Evolutionary conservation across 2,113 vertebrate species (phyloP).

Genomic region (Ancistrus triradiatus): DNA sequence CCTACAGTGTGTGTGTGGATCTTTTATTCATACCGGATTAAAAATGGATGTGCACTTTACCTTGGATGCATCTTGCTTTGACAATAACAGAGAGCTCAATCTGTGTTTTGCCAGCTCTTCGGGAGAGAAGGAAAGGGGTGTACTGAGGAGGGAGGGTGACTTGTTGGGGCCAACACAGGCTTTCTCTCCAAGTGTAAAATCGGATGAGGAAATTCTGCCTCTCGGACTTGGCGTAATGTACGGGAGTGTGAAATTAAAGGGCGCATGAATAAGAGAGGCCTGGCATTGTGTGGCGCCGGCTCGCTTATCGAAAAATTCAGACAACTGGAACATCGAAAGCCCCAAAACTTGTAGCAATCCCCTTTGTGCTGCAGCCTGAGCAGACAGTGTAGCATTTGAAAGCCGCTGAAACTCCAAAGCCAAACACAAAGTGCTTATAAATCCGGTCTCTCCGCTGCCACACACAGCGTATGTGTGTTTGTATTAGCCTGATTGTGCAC

Average conservation of each 20-base stretch:
- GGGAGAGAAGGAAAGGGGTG: background rate
- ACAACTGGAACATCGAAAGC: slow-evolving; percentile 76
- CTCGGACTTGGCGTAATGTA: slow-evolving; percentile 73
- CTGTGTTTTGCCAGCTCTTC: slow-evolving; percentile 71
- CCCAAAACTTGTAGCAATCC: slow-evolving; percentile 72
- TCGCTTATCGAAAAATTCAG: slow-evolving; percentile 74
- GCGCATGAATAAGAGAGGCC: slow-evolving; percentile 62
- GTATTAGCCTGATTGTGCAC: no score
- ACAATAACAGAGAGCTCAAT: slow-evolving; percentile 82
- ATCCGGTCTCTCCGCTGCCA: slow-evolving; percentile 53
- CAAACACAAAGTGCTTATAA: slow-evolving; percentile 63
- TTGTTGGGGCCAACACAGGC: slow-evolving; percentile 63
- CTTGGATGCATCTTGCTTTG: slow-evolving; percentile 66
- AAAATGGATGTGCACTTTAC: slow-evolving; percentile 82
- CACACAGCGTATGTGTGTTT: slow-evolving; percentile 19
- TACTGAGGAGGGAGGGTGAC: slow-evolving; percentile 41
- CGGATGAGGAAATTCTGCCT: slow-evolving; percentile 72
- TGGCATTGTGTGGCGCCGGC: slow-evolving; percentile 63
- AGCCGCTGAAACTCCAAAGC: slow-evolving; percentile 64
- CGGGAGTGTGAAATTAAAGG: slow-evolving; percentile 77
- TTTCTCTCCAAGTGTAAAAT: slow-evolving; percentile 69
- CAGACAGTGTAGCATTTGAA: slow-evolving; percentile 70
- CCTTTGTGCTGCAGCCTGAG: slow-evolving; percentile 66
- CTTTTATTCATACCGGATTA: slow-evolving; percentile 83
- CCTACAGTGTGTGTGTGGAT: slow-evolving; percentile 75